Conservation (phyloP, 2,888 invertebrate genomes). For the Acrocyrtus sp. region DNA sequence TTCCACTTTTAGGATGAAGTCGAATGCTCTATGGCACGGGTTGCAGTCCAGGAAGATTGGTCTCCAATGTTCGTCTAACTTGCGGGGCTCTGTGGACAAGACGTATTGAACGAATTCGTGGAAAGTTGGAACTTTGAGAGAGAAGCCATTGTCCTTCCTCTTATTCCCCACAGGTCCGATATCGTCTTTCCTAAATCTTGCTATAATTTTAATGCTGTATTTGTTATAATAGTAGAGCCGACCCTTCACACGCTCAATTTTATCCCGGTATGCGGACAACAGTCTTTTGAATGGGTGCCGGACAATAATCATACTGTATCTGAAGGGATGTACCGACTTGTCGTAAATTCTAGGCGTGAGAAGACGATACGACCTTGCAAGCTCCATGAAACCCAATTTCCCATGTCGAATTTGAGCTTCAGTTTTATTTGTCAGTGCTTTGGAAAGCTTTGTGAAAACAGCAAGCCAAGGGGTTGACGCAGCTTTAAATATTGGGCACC, state of each 20-base stretch:
- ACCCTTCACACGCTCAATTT: constrained; percentile 58
- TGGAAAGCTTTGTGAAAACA: constrained; percentile 49
- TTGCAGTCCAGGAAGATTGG: constrained; percentile 59
- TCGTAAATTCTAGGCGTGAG: constrained; percentile 28
- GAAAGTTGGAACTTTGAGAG: constrained; percentile 51
- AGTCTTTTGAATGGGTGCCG: constrained; percentile 61
- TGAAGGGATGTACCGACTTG: constrained; percentile 3
- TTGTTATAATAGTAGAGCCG: constrained; percentile 54
- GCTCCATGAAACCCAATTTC: constrained; percentile 55
- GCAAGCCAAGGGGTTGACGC: constrained; percentile 60
- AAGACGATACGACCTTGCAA: constrained; percentile 52
- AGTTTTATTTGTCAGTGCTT: constrained; percentile 47
- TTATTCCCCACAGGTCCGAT: not conserved
- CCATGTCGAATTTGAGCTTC: constrained; percentile 53
- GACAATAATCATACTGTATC: constrained; percentile 56
- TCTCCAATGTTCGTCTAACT: constrained; percentile 61
- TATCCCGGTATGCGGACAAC: constrained; percentile 59
- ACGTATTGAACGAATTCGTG: constrained; percentile 57
- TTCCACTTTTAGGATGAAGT: constrained; percentile 60
- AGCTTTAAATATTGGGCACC: constrained; percentile 63
- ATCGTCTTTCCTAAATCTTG: constrained; percentile 28
- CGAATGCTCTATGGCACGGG: constrained; percentile 55
- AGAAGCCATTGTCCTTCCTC: not conserved
- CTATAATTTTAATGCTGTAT: constrained; percentile 50
- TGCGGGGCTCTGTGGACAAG: constrained; percentile 31